Evolutionary conservation across 2,888 invertebrate genomes (phyloP).

Genomic region (Argyra leucocephala): DNA sequence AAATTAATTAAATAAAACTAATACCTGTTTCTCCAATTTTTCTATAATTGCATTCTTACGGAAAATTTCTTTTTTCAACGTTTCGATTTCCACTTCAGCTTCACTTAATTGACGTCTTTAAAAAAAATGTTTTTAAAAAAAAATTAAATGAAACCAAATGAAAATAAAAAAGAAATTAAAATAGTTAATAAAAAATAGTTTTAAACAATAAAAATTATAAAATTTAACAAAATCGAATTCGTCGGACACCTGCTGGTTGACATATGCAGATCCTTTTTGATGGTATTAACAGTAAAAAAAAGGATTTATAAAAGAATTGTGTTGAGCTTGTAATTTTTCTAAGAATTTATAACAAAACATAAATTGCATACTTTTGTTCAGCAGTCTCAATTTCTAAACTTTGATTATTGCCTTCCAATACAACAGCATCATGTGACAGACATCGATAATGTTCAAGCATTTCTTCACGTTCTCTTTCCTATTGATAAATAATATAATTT

Average conservation of each 20-base stretch:
- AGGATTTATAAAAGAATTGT: not conserved
- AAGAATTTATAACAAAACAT: not conserved
- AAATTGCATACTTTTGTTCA: conserved; percentile 50
- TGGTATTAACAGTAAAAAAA: not conserved
- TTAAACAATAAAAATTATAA: conserved; percentile 32
- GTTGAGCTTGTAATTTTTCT: not conserved
- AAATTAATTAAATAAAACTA: not conserved
- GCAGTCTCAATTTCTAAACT: conserved; percentile 67
- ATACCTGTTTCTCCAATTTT: conserved; percentile 51
- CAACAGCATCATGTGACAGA: conserved; percentile 65
- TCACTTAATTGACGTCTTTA: conserved; percentile 45
- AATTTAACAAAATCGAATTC: conserved; percentile 4
- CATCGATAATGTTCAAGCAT: conserved; percentile 72
- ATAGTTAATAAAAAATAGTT: conserved; percentile 35
- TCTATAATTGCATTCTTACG: conserved; percentile 47
- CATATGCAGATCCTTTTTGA: not conserved
- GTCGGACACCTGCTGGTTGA: not conserved
- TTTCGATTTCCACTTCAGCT: conserved; percentile 51
- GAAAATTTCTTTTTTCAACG: conserved; percentile 55
- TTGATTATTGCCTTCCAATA: conserved; percentile 68
- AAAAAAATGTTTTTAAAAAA: conserved; percentile 12
- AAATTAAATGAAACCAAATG: conserved; percentile 21
- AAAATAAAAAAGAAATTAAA: conserved; percentile 19
- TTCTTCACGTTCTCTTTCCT: conserved; percentile 71
- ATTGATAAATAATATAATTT: conserved; percentile 27